Evolutionary conservation across 1,140 invertebrate genomes (phyloP), one percentile per base, ranked within the genome.

Genomic region (Colletes latitarsis): DNA sequence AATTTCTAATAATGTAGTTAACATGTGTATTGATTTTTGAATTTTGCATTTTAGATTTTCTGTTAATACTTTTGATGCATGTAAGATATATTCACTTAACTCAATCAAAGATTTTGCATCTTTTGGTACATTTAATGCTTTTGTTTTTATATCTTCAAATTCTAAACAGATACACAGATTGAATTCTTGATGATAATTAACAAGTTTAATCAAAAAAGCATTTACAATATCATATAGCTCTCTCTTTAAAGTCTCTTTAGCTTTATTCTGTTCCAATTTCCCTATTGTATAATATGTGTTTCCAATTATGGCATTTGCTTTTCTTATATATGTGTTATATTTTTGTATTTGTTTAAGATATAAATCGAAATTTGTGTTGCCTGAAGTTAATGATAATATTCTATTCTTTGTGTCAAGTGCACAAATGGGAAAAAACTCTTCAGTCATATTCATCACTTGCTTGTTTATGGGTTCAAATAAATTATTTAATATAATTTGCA

Each of bases 81-180:
- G 74, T 10, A 92, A 87, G 74, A 94, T 92, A 62, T 92, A 94
- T 49, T 94, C 92, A 5, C 88, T 93, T 21, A 94, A 85, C 52
- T 94, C 91, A 60, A 94, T 92, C 43, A 95, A 82, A 4, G 92
- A 93, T 68, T 93, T 92, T 5, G 94, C 94, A 60, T 93, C 91
- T 55, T 90, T 90, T 8, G 94, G 94, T n/a, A 94, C 88, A 52
- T 92, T 83, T 2, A 94, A 64, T 0, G 93, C 90, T 67, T 82
- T 84, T 15, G 77, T 81, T 80, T 89, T 87, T 5, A 93, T 60
- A 12, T 74, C 62, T 63, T 92, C 89, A 64, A 94, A 93, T 71
- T 92, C 88, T 14, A 39, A 63, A 43, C 91, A 91, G 64, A 94
- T 92, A 3, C 83, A 82, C 8, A 71, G 64, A 77, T 91, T 93